Evolutionary conservation across 2,113 vertebrate species (phyloP).

Genomic region (Hemicordylus capensis): DNA sequence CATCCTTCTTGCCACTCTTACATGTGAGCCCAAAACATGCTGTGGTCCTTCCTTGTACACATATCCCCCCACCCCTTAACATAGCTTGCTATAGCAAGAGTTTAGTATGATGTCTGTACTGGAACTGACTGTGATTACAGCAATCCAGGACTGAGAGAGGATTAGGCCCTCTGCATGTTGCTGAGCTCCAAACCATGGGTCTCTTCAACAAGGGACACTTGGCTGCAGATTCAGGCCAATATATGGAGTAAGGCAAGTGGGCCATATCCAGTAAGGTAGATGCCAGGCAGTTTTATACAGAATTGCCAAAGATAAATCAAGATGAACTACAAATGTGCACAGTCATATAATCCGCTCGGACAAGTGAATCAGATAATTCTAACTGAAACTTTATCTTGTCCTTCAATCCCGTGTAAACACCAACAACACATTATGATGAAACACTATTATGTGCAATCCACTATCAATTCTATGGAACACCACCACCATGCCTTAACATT

Average conservation of each 20-base stretch:
- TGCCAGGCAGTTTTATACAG: not conserved
- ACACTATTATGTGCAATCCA: conserved; percentile 18
- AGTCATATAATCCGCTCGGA: not conserved
- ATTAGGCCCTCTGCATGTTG: too few relatives aligned
- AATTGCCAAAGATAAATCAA: not conserved
- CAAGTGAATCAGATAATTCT: not conserved
- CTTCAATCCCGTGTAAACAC: not conserved
- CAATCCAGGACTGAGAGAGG: too few relatives aligned
- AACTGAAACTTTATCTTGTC: not conserved
- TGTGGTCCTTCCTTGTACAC: too few relatives aligned
- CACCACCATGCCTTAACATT: not conserved
- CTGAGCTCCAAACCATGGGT: not conserved
- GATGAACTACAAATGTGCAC: not conserved
- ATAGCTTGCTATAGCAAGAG: too few relatives aligned
- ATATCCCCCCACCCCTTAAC: too few relatives aligned
- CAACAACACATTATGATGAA: not conserved
- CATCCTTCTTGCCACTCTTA: too few relatives aligned
- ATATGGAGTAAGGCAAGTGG: too few relatives aligned
- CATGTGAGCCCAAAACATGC: too few relatives aligned
- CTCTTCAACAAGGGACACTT: not conserved
- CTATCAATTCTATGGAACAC: not conserved
- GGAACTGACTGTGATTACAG: too few relatives aligned
- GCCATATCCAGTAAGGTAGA: not conserved
- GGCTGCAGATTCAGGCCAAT: not conserved
- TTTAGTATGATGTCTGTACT: too few relatives aligned